Conservation (phyloP, 2,888 invertebrate genomes). For the Synanthedon andrenaeformis region DNA sequence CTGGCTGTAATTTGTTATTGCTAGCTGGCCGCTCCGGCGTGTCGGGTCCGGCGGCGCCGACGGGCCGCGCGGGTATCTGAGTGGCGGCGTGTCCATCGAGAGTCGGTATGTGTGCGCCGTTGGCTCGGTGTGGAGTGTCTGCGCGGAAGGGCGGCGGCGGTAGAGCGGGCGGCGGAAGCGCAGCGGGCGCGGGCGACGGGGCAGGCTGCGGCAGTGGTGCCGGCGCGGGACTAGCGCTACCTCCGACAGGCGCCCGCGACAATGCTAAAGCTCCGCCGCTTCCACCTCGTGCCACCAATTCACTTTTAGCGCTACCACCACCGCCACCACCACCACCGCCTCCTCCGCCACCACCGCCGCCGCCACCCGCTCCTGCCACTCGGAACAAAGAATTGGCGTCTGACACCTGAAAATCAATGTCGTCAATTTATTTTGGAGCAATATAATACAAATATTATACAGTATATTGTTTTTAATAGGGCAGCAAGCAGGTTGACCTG, state of each 20-base stretch:
- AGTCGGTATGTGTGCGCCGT: conserved; percentile 57
- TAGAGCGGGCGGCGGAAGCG: conserved; percentile 74
- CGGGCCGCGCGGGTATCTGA: conserved; percentile 53
- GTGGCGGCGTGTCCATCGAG: conserved; percentile 55
- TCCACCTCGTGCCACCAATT: conserved; percentile 74
- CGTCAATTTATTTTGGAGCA: background rate
- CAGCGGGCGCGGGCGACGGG: conserved; percentile 79
- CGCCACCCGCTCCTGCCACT: conserved; percentile 78
- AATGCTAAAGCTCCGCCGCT: conserved; percentile 73
- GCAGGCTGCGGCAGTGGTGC: conserved; percentile 76
- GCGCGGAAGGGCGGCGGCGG: conserved; percentile 74
- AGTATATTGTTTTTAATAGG: background rate
- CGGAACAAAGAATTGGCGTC: conserved; percentile 60
- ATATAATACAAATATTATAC: background rate
- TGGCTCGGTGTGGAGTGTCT: conserved; percentile 51
- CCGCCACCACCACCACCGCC: conserved; percentile 78
- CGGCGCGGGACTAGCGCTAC: conserved; percentile 73
- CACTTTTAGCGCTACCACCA: conserved; percentile 75
- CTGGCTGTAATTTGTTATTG: conserved; percentile 56
- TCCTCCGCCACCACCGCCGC: conserved; percentile 70
- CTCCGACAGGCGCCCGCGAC: conserved; percentile 72
- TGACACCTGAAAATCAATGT: conserved; percentile 39
- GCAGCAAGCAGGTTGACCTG: background rate
- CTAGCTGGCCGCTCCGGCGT: conserved; percentile 58
- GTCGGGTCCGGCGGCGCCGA: conserved; percentile 53